Evolutionary conservation across 2,888 invertebrate species (phyloP).

Genomic region (Euclidia mi): DNA sequence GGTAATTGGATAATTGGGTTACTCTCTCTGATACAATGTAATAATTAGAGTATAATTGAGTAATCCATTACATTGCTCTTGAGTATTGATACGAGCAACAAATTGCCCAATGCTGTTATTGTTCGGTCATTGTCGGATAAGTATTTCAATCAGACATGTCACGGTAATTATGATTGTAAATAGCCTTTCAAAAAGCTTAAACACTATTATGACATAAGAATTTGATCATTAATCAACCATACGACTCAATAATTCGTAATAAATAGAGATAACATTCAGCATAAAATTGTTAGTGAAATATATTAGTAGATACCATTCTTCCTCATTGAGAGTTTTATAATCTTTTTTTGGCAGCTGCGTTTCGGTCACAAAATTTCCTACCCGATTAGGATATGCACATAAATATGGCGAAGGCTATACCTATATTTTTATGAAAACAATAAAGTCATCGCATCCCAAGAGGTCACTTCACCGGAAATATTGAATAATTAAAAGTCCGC

Average conservation of each 20-base stretch:
- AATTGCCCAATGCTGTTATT: constrained; percentile 23
- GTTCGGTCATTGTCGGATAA: constrained; percentile 11
- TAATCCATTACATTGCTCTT: constrained; percentile 31
- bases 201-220: not conserved
- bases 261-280: too few relatives aligned
- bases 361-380: too few relatives aligned
- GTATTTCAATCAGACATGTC: constrained; percentile 14
- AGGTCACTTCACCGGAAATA: constrained; percentile 44
- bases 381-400: too few relatives aligned
- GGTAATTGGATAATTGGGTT: constrained; percentile 47
- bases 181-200: constrained; percentile 9
- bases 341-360: too few relatives aligned
- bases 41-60: constrained; percentile 42
- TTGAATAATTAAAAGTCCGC: constrained; percentile 44
- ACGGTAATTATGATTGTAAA: constrained; percentile 2
- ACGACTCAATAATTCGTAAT: too few relatives aligned
- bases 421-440: not conserved
- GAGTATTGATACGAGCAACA: constrained; percentile 18
- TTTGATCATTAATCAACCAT: constrained; percentile 3
- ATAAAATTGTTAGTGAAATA: too few relatives aligned
- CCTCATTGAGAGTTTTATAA: too few relatives aligned
- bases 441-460: constrained; percentile 28
- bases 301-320: too few relatives aligned
- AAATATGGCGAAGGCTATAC: too few relatives aligned
- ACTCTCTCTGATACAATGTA: constrained; percentile 54